Evolutionary conservation across 2,113 vertebrate genomes (phyloP), one percentile per base, ranked within the genome.

Genomic region (Heloderma charlesbogerti): DNA sequence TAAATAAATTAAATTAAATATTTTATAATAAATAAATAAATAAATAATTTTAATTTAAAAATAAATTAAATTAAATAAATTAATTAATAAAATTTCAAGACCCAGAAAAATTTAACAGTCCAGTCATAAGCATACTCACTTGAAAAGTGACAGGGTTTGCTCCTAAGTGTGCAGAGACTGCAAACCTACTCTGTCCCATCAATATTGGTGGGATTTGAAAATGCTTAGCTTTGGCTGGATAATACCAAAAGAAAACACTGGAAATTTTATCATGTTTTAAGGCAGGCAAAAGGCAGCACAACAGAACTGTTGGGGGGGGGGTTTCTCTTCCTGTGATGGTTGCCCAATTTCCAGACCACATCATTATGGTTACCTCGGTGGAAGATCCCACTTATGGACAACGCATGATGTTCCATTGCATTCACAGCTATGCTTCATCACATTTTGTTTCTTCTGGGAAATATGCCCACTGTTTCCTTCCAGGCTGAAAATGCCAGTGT

Each of bases 381-480:
- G 20, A 84, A 67, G 80, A 94, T 75, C 71, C 91, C 80, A 75
- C 48, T 40, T 63, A 27, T 69, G 48, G 67, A 86, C 22, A 51
- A 86, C 34, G 34, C 29, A 48, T 71, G 84, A 31, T 15, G 10
- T 75, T 57, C 45, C 69, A 75, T 74, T 27, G 69, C 31, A 57
- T 75, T 74, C 57, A 6, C n/a, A 57, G 81, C 66, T 5, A 13
- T 4, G 22, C 4, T 89, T 31, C 27, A 1, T 45, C 37, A 5
- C 27, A 57, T 94, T 90, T 95, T 72, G n/a, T 67, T 87, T 13
- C 66, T 80, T 45, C 29, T 48, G 37, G 37, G 48, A 57, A 87
- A 45, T 72, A 67, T 93, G 51, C 31, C 31, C 83, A 31, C 15
- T 92, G 72, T 92, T 81, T 79, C 72, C 69, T 5, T 48, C 83